Conservation (phyloP, 1,140 invertebrate genomes). For the Pachypsylla venusta region DNA sequence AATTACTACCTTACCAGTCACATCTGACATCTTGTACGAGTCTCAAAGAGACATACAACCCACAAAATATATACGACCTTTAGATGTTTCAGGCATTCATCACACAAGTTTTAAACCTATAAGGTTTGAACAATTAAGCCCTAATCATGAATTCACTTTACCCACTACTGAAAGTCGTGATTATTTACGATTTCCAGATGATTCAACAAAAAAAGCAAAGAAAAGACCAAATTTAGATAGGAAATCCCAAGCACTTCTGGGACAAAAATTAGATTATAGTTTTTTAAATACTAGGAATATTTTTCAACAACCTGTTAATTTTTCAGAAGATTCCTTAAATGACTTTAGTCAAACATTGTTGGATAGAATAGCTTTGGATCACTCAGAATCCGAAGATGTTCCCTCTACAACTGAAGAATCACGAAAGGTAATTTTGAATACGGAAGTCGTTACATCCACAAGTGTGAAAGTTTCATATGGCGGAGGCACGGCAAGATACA, state of each 20-base stretch:
- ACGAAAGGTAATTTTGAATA: conserved; percentile 14
- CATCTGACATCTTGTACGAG: no score
- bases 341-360: conserved; percentile 1
- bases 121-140: no score
- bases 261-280: background rate
- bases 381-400: background rate
- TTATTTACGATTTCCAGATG: no score
- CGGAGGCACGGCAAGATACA: background rate
- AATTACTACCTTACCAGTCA: background rate
- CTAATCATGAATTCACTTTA: no score
- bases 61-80: no score
- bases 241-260: no score
- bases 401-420: background rate
- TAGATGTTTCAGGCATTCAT: no score
- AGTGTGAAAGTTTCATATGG: conserved; percentile 15
- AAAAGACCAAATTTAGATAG: no score
- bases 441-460: conserved; percentile 17
- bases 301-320: conserved; percentile 7
- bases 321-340: background rate
- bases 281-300: background rate
- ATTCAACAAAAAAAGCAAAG: no score
- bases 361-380: conserved; percentile 23
- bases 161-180: no score
- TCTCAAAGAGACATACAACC: no score
- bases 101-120: no score